Percentiles rank a stretch among this genome's conserved stretches.
These are phyloP conservation scores for Microchirus variegatus DNA, from an alignment of 2,797 vertebrate species.

Conservation along the genomic window DNA sequence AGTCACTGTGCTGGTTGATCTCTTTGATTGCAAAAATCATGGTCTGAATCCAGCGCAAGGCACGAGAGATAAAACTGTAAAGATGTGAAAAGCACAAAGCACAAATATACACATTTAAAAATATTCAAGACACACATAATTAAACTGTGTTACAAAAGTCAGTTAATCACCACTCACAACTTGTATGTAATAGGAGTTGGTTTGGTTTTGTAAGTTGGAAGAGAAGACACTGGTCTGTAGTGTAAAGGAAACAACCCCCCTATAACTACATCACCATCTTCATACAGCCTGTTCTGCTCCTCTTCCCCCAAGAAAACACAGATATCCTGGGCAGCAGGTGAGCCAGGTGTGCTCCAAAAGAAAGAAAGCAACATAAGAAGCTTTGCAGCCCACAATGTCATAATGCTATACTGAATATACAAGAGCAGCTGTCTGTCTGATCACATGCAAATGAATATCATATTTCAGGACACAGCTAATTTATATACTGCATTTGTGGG, in stretches of 20 bases:
- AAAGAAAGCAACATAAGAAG: constrained; percentile 37
- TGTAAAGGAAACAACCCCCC: constrained; percentile 79
- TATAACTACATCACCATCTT: constrained; percentile 75
- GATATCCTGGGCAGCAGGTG: constrained; percentile 17
- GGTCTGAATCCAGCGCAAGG: constrained; percentile 77
- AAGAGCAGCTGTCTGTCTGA: not conserved
- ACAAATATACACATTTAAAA: not conserved
- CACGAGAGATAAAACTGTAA: constrained; percentile 72
- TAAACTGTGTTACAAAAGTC: not conserved
- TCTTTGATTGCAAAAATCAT: constrained; percentile 79
- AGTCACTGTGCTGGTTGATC: constrained; percentile 70
- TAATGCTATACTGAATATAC: not conserved
- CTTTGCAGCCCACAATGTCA: not conserved
- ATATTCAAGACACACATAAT: not conserved
- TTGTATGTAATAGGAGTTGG: constrained; percentile 61
- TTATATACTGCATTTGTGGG: constrained; percentile 25
- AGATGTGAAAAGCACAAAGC: not conserved
- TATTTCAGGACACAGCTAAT: constrained; percentile 6
- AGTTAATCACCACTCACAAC: constrained; percentile 63
- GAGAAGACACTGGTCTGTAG: constrained; percentile 60
- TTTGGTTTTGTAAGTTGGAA: constrained; percentile 56
- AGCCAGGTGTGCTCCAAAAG: constrained; percentile 10
- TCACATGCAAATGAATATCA: not conserved
- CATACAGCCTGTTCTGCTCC: constrained; percentile 61
- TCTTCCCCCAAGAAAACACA: constrained; percentile 73